Base-by-base conservation (phyloP, 2,113 vertebrate genomes). In the Rafetus swinhoei region DNA sequence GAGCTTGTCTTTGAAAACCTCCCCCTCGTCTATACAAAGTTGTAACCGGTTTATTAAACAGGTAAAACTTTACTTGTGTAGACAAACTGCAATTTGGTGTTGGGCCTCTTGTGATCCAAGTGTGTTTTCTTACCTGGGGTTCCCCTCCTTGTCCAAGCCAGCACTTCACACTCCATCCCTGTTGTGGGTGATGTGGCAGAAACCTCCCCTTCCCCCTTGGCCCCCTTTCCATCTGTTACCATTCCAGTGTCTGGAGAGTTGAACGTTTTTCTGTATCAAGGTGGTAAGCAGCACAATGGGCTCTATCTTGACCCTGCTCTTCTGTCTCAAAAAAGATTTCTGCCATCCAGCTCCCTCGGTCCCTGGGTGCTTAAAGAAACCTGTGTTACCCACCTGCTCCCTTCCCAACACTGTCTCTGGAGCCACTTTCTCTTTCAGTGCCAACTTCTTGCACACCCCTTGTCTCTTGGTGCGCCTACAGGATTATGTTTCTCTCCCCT, bases 91-190 rank as follows among this genome's bases (percentile, higher is more conserved):
- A 81, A 59, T 86, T 60, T 79, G 29, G 54, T 50, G 50, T 52
- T 57, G 79, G 84, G 54, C 77, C 32, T 62, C 69, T 76, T 79
- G 22, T 79, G 2, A 14, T 60, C n/a, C 72, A 13, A 0, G 1
- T 27, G 27, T 55, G 24, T 56, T 12, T 19, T 29, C 83, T 53
- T 72, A 84, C 29, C 29, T 72, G 21, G 35, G 11, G 12, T 24
- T 16, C 19, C 1, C 32, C 50, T 72, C 76, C 14, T 80, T 91
- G 83, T 85, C 56, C 52, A 39, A 45, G 5, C 84, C n/a, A 69
- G 15, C 32, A 19, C 62, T n/a, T 69, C 18, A 53, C 21, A 0
- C 25, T 57, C 35, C 2, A 0, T 80, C 52, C 81, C 15, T 62
- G 2, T 11, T 21, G 29, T 79, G 74, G 0, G 7, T 69, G 45